Conservation (phyloP, 2,888 invertebrate species). For the Ctenicera cuprea region DNA sequence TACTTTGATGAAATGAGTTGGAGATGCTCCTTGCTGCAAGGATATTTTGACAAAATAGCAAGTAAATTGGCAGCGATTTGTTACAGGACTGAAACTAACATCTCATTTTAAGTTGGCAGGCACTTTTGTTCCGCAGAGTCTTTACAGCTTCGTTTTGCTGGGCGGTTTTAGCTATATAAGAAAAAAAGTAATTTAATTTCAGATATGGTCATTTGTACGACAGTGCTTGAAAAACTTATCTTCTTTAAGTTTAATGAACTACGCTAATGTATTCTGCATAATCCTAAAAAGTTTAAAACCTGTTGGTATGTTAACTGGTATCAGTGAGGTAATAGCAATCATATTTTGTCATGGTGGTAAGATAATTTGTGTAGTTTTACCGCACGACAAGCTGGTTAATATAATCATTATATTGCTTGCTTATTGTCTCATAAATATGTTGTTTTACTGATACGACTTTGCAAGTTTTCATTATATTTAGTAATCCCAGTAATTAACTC, state of each 20-base stretch:
- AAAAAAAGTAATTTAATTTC: constrained; percentile 15
- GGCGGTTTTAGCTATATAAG: constrained; percentile 1
- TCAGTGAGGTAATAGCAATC: constrained; percentile 29
- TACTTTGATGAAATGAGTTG: constrained; percentile 60
- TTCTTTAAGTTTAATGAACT: constrained; percentile 33
- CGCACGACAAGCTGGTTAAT: constrained; percentile 29
- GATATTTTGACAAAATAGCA: constrained; percentile 56
- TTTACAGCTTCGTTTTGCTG: constrained; percentile 28
- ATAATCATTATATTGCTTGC: constrained; percentile 37
- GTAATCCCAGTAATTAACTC: constrained; percentile 16
- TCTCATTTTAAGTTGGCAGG: constrained; percentile 48
- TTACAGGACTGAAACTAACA: constrained; percentile 44
- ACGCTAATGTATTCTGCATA: constrained; percentile 12
- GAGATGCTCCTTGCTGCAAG: constrained; percentile 53
- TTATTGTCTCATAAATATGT: constrained; percentile 38
- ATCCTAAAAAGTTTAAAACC: constrained; percentile 28
- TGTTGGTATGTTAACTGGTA: constrained; percentile 25
- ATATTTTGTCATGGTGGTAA: constrained; percentile 35
- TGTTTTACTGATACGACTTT: constrained; percentile 26
- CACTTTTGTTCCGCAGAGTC: constrained; percentile 46
- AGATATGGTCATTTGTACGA: constrained; percentile 2
- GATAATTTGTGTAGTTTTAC: constrained; percentile 36
- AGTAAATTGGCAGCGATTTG: constrained; percentile 58
- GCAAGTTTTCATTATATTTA: constrained; percentile 21
- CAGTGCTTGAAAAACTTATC: constrained; percentile 8